Base-by-base conservation (phyloP, 2,888 invertebrate species). In the Helicoverpa assulta region DNA sequence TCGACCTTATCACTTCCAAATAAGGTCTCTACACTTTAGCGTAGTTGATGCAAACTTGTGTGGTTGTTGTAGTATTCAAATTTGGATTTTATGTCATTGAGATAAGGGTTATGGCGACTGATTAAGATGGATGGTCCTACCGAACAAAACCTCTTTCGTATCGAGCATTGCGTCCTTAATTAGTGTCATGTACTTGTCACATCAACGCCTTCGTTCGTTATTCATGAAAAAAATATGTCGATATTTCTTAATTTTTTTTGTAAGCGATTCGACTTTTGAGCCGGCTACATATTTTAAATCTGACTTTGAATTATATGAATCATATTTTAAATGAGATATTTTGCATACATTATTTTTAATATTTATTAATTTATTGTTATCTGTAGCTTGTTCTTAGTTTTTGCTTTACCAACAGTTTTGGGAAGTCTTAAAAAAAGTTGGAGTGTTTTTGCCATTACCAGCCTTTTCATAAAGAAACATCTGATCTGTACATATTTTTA, bases 171-270 rank as follows among this genome's bases (percentile, higher is more conserved):
- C 77, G 82, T 86, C 84, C 84, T 89, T 91, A 90, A 90, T 92
- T 91, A 91, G 87, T 83, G 89, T 91, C 90, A 88, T 89, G 91
- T 90, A 86, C 80, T 72, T 88, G 87, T 90, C 91, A 89, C 81
- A 86, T 90, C 87, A 86, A 88, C 90, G 88, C 91, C 88, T 87
- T 79, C 75, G 73, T 72, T 68, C 72, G 77, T 74, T 84, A 78
- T 83, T 83, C 70, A 83, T 70, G 53, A 73, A 85, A 82, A 85
- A 82, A 78, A 76, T 63, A 60, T 68, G 70, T 73, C 71, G 67
- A 71, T 75, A 75, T 70, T 63, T 73, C 18, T 67, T 60, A 55
- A 60, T 53, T 73, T 61, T 78, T 71, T 68, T 56, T 69, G 68
- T 70, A 63, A 67, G 54, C 19, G 69, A 79, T 76, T 56, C 67